These are phyloP conservation scores for Petroica traversi DNA, from an alignment of 2,113 vertebrate species.

Conservation along the genomic window DNA sequence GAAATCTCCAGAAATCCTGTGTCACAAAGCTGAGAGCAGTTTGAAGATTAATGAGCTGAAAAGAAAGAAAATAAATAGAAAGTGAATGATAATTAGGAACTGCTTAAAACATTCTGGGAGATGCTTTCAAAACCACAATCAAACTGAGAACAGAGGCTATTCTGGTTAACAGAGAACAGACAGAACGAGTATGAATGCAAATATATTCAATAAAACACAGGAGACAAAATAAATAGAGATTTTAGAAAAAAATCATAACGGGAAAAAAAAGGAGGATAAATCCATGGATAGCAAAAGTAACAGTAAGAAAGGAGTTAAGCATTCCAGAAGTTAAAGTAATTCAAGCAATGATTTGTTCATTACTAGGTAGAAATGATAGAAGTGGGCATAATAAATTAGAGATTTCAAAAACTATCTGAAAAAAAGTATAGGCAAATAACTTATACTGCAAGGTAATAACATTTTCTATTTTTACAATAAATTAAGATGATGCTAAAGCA, in stretches of 20 bases:
- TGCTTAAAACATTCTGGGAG: neutral
- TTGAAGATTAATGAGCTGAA: neutral
- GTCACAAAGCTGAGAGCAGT: neutral
- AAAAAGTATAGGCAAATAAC: neutral
- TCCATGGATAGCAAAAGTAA: neutral
- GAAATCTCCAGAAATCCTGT: neutral
- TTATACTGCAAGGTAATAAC: neutral
- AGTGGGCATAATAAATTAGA: neutral
- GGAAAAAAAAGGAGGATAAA: neutral
- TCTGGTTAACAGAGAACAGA: constrained; percentile 28
- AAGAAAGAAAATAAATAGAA: constrained; percentile 27
- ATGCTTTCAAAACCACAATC: constrained; percentile 9
- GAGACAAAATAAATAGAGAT: neutral
- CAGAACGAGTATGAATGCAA: neutral
- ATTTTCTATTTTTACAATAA: neutral
- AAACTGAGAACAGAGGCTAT: neutral
- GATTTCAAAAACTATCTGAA: neutral
- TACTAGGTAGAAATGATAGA: neutral
- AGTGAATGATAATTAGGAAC: neutral
- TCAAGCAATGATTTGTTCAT: neutral
- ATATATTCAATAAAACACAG: neutral
- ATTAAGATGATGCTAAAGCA: neutral
- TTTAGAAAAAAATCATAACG: neutral
- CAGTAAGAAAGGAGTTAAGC: neutral
- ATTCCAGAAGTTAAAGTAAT: neutral